A percentile compares a stretch with the other conserved stretches of the same genome.
Evolutionary conservation across 2,113 vertebrate species (phyloP).

Genomic region (Chaetorhynchus papuensis): DNA sequence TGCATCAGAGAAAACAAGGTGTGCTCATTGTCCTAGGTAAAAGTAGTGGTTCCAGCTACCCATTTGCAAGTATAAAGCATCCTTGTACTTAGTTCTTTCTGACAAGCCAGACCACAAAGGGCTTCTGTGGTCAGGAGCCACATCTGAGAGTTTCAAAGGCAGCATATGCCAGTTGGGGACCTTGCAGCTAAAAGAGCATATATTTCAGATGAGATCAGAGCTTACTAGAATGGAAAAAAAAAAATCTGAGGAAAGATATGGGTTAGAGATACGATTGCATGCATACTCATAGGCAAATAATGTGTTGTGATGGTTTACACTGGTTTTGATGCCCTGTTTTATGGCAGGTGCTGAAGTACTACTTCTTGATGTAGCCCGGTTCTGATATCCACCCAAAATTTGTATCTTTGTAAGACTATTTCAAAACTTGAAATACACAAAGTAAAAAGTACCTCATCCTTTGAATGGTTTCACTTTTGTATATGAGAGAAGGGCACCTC

Average conservation of each 20-base stretch:
- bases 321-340: not conserved
- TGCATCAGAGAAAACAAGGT: not conserved
- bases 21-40: not conserved
- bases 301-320: not conserved
- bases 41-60: not conserved
- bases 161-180: not conserved
- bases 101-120: not conserved
- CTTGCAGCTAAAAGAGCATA: not conserved
- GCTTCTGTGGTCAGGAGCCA: not conserved
- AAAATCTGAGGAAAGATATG: not conserved
- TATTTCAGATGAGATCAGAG: conserved; percentile 6
- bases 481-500: not conserved
- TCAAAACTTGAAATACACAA: not conserved
- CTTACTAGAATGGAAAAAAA: not conserved
- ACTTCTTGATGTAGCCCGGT: not conserved
- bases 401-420: not conserved
- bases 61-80: not conserved
- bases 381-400: not conserved
- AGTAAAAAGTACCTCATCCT: not conserved
- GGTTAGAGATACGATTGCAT: not conserved
- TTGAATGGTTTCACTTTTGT: not conserved
- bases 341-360: not conserved
- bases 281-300: not conserved
- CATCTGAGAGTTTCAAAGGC: not conserved
- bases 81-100: not conserved